Conservation (phyloP, 1,140 invertebrate species). For the Cydia amplana region DNA sequence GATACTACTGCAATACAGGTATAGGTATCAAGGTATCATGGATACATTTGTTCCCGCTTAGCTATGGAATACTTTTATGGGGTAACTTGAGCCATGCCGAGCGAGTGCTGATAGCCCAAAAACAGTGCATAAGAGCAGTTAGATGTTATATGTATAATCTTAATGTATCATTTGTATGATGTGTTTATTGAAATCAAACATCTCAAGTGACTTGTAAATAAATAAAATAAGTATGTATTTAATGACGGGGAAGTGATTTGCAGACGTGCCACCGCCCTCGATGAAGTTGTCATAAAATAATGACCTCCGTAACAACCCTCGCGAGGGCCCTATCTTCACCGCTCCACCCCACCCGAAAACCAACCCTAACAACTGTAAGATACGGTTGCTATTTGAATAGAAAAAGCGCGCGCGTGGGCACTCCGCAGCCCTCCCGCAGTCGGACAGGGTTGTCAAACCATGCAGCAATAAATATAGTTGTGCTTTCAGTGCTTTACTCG, state of each 20-base stretch:
- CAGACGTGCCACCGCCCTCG: constrained; percentile 56
- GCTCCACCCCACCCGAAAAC: background rate
- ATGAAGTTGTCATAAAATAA: constrained; percentile 75
- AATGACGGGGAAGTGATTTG: constrained; percentile 31
- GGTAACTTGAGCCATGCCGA: too few relatives aligned
- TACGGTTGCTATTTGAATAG: background rate
- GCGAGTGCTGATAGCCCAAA: too few relatives aligned
- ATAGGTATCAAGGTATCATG: too few relatives aligned
- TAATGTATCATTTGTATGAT: background rate
- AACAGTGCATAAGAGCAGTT: too few relatives aligned
- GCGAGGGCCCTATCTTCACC: constrained; percentile 35
- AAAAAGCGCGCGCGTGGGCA: background rate
- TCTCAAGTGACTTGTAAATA: constrained; percentile 22
- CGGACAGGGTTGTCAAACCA: constrained; percentile 67
- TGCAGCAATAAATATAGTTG: constrained; percentile 64
- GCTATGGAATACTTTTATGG: too few relatives aligned
- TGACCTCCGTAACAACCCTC: constrained; percentile 58
- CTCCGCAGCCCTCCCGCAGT: constrained; percentile 22
- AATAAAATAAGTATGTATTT: constrained; percentile 30
- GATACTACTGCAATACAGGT: too few relatives aligned
- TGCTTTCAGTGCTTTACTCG: constrained; percentile 52
- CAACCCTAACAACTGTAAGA: background rate
- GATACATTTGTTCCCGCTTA: too few relatives aligned
- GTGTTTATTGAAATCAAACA: constrained; percentile 24
- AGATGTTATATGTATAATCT: background rate